Base-by-base conservation (phyloP, 1,140 invertebrate genomes). In the Phthorimaea operculella region DNA sequence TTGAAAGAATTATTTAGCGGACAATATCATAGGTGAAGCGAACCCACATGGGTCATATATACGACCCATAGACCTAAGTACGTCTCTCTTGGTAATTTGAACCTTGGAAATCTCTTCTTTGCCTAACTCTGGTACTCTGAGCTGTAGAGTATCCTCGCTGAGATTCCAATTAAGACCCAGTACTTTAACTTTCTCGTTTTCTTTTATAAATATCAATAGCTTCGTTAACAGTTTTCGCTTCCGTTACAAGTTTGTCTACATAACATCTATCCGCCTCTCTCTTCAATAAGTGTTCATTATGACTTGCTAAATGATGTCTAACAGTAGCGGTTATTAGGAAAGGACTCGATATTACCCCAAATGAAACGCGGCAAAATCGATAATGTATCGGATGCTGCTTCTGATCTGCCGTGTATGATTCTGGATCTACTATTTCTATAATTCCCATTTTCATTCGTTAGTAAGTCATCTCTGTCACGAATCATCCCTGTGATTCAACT, bases 41-140 rank as follows among this genome's bases (percentile, higher is more conserved):
- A 56, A 56, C 1, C 55, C 55, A 33, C 55, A 56, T 7, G 55
- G 55, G 14, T 56, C 55, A 36, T 56, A 56, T 6, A 56, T 4
- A 11, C 17, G 33, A 44, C 48, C 55, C 44, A 56, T 1, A 11
- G 17, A 28, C 4, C 16, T 28, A 7, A 56, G 48, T 5, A 56
- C 21, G 9, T 51, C 36, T 48, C 34, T 56, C 16, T 56, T 51
- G 7, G 15, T 51, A 1, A 34, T 16, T 10, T 5, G 1, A 48
- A 11, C 15, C 16, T 36, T 36, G 6, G 21, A 28, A 28, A 28
- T 28, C 21, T 28, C 6, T 28, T 28, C 21, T 14, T 49, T 11
- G 5, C 14, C 11, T 21, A 28, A 50, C 12, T 39, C 5, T 16
- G 17, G 15, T 21, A 47, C n/a, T 49, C 48, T 55, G 5, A 55